Conservation (phyloP, 2,113 vertebrate species). For the Mixornis gularis region DNA sequence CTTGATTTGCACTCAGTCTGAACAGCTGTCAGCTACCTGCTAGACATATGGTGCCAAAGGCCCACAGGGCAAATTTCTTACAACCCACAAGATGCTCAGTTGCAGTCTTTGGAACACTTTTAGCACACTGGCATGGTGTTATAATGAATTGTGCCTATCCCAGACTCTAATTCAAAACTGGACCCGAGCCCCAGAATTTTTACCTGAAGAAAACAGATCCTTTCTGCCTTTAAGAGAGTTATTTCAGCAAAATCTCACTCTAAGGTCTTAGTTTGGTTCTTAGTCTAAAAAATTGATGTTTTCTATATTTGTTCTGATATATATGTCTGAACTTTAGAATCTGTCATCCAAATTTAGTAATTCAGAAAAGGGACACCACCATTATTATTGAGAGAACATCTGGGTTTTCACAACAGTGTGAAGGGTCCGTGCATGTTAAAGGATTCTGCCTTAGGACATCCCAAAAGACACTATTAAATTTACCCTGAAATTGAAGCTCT, state of each 20-base stretch:
- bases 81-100: conserved; percentile 11
- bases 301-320: not conserved
- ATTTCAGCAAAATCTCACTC: not conserved
- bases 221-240: not conserved
- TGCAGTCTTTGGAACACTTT: not conserved
- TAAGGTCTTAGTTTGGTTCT: not conserved
- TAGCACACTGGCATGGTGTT: not conserved
- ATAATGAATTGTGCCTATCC: not conserved
- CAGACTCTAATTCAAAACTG: not conserved
- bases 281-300: not conserved
- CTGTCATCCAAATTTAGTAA: not conserved
- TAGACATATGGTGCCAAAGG: conserved; percentile 36
- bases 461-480: not conserved
- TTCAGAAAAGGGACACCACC: not conserved
- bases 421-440: not conserved
- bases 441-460: not conserved
- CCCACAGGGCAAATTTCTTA: conserved; percentile 6
- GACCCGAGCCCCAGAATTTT: not conserved
- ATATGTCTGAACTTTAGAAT: not conserved
- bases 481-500: not conserved
- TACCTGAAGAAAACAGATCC: not conserved
- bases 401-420: not conserved
- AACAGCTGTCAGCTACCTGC: conserved; percentile 58
- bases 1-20: conserved; percentile 31
- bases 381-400: not conserved